Evolutionary conservation across 2,113 vertebrate genomes (phyloP).

Genomic region (Pygoscelis adeliae): DNA sequence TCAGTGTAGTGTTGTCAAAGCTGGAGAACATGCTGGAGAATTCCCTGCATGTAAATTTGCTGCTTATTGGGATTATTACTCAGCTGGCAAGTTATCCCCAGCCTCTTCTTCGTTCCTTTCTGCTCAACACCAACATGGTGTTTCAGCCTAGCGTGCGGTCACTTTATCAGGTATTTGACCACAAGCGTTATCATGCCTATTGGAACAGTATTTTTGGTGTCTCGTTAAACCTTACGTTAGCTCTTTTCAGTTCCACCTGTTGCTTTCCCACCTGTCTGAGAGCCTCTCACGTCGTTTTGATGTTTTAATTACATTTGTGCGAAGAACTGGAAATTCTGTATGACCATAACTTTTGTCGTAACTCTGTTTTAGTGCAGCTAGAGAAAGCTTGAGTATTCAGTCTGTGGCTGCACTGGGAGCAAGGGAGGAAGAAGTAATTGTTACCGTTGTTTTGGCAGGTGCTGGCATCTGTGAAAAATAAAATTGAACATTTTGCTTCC

Average conservation of each 20-base stretch:
- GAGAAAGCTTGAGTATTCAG: neutral
- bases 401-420: neutral
- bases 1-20: constrained; percentile 94
- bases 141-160: constrained; percentile 95
- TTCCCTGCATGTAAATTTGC: constrained; percentile 90
- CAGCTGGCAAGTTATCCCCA: constrained; percentile 94
- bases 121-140: constrained; percentile 96
- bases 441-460: constrained; percentile 79
- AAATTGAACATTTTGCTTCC: constrained; percentile 88
- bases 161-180: constrained; percentile 89
- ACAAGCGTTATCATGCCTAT: neutral
- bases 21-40: constrained; percentile 97
- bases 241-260: neutral
- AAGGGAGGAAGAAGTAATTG: neutral
- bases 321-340: neutral
- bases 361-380: neutral
- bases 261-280: neutral
- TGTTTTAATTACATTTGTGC: neutral
- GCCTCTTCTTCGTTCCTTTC: constrained; percentile 94
- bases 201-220: neutral
- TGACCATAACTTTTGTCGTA: neutral
- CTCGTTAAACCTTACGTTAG: neutral
- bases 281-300: neutral
- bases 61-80: constrained; percentile 93
- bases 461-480: constrained; percentile 92